phyloP scores from a whole-genome alignment of 2,888 invertebrate species.

The Pemphredon lugubris region DNA sequence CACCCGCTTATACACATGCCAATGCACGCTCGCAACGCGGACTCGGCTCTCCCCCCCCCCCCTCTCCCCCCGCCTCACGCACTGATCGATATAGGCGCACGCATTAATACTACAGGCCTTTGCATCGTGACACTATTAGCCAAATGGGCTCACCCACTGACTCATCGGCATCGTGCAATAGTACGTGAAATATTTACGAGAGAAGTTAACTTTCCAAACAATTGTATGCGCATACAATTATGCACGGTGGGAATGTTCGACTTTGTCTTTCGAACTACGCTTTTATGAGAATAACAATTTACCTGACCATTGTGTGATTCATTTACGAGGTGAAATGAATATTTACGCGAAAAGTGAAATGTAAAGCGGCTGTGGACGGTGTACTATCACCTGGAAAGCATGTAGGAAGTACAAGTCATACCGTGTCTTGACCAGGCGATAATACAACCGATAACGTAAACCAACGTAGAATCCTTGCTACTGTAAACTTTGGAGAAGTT shows the following conservation, averaged over 20 bases:
- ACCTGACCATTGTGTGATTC: no score
- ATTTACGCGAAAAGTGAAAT: no score
- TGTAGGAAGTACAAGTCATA: no score
- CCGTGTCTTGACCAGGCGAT: no score
- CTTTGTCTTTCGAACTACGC: no score
- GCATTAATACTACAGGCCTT: slow-evolving; percentile 37
- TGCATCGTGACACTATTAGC: slow-evolving; percentile 38
- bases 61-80: slow-evolving; percentile 21
- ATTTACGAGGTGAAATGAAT: no score
- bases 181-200: background rate
- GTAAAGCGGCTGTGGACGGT: background rate
- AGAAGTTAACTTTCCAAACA: background rate
- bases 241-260: no score
- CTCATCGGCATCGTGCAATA: slow-evolving; percentile 18
- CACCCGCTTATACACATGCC: slow-evolving; percentile 60
- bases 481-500: no score
- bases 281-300: no score
- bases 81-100: slow-evolving; percentile 45
- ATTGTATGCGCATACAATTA: no score
- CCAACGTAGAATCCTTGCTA: no score
- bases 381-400: background rate
- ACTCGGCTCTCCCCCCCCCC: slow-evolving; percentile 19
- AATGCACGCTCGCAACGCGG: slow-evolving; percentile 47
- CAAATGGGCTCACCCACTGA: slow-evolving; percentile 41
- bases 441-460: no score